Conservation (phyloP, 2,797 vertebrate species). For the Todus mexicanus region DNA sequence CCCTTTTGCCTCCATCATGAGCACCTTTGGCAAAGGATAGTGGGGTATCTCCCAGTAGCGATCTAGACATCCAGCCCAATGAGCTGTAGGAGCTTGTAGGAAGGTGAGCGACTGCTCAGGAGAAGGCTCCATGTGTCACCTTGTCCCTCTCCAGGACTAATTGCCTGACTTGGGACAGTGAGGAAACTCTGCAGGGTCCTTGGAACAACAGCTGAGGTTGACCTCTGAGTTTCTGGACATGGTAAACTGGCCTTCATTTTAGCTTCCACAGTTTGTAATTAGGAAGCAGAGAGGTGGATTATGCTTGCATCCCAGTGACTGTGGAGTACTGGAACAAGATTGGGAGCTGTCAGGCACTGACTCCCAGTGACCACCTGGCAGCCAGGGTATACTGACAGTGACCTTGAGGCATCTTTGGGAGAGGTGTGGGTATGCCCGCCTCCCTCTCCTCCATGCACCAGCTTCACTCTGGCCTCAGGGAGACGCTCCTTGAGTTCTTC, state of each 20-base stretch:
- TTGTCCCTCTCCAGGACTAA: neutral
- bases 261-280: neutral
- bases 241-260: neutral
- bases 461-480: neutral
- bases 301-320: neutral
- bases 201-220: neutral
- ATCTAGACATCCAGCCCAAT: neutral
- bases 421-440: fast-evolving
- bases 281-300: neutral
- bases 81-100: neutral
- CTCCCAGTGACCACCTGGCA: neutral
- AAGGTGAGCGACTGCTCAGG: fast-evolving
- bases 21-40: neutral
- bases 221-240: neutral
- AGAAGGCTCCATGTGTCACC: neutral
- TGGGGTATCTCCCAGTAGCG: neutral
- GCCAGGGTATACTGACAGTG: neutral
- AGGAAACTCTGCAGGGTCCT: neutral
- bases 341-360: neutral
- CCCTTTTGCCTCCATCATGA: neutral
- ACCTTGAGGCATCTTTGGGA: neutral
- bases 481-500: neutral
- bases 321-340: neutral
- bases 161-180: neutral
- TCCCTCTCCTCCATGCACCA: neutral